Evolutionary conservation across 92 coral and sea anemone genomes (phyloP).

Genomic region (Parazoanthus atlanticus): DNA sequence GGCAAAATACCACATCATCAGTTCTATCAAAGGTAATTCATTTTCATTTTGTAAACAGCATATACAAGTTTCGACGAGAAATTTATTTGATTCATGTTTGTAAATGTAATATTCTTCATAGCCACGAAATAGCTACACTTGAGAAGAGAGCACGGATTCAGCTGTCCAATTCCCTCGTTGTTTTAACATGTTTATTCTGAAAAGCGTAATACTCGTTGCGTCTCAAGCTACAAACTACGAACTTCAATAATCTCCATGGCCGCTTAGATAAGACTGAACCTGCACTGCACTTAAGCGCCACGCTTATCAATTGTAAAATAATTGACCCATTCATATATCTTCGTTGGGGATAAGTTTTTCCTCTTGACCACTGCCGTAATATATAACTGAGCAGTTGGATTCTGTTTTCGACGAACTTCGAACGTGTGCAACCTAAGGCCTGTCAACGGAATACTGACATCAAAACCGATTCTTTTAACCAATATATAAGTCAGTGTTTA

Average conservation of each 20-base stretch:
- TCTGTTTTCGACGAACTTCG: constrained; percentile 1
- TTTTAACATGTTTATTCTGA: neutral
- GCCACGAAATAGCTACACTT: constrained; percentile 6
- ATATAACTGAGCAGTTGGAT: neutral
- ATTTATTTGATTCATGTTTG: neutral
- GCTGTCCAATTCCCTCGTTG: neutral
- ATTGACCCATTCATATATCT: too few relatives aligned
- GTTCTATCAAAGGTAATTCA: neutral
- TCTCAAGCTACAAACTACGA: neutral
- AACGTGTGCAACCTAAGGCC: constrained; percentile 11
- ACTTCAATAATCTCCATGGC: too few relatives aligned
- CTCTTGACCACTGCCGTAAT: neutral
- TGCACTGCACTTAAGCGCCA: neutral
- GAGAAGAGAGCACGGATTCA: neutral
- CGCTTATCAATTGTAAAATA: neutral
- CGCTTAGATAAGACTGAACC: neutral
- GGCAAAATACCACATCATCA: neutral
- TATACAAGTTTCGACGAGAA: neutral
- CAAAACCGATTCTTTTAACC: constrained; percentile 11
- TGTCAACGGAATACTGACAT: neutral
- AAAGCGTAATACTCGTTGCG: neutral
- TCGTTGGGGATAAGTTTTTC: too few relatives aligned
- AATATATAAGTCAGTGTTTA: constrained; percentile 5
- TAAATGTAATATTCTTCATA: neutral
- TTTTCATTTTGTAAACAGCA: neutral